A percentile compares a stretch with the other conserved stretches of the same genome.
phyloP scores from a whole-genome alignment of 2,888 invertebrate genomes.

The Ichneumoninae sp. region DNA sequence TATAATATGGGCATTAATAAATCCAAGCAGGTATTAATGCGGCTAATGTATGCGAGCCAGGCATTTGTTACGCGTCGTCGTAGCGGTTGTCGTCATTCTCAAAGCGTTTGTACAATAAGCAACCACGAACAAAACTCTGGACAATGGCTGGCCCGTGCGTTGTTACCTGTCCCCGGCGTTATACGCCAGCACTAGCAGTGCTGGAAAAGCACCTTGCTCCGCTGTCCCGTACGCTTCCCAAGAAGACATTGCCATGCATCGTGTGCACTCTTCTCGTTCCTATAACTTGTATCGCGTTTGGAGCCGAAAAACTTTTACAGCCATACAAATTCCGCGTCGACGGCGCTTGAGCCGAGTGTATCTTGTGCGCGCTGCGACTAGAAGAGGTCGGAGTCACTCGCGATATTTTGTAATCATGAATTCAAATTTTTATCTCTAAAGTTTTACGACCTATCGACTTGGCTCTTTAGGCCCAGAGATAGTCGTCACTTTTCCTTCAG shows the following conservation, averaged over 20 bases:
- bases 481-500: no score
- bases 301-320: slow-evolving; percentile 7
- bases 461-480: no score
- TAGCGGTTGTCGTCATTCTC: slow-evolving; percentile 76
- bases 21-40: slow-evolving; percentile 82
- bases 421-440: neutral
- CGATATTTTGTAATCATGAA: neutral
- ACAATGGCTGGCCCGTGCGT: slow-evolving; percentile 59
- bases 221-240: slow-evolving; percentile 39
- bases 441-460: neutral
- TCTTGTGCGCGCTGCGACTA: neutral
- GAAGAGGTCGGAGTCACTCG: neutral
- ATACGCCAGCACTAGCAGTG: slow-evolving; percentile 36
- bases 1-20: slow-evolving; percentile 83
- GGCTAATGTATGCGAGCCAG: slow-evolving; percentile 81
- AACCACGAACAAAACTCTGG: slow-evolving; percentile 58
- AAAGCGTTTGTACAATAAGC: slow-evolving; percentile 56
- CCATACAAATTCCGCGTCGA: slow-evolving; percentile 8
- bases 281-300: neutral
- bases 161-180: slow-evolving; percentile 61
- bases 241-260: slow-evolving; percentile 31
- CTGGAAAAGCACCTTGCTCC: slow-evolving; percentile 59
- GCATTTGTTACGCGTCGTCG: slow-evolving; percentile 81
- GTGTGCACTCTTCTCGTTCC: slow-evolving; percentile 28
- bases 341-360: neutral